Base-by-base conservation (phyloP, 2,113 vertebrate species). In the Formicarius rufipectus region DNA sequence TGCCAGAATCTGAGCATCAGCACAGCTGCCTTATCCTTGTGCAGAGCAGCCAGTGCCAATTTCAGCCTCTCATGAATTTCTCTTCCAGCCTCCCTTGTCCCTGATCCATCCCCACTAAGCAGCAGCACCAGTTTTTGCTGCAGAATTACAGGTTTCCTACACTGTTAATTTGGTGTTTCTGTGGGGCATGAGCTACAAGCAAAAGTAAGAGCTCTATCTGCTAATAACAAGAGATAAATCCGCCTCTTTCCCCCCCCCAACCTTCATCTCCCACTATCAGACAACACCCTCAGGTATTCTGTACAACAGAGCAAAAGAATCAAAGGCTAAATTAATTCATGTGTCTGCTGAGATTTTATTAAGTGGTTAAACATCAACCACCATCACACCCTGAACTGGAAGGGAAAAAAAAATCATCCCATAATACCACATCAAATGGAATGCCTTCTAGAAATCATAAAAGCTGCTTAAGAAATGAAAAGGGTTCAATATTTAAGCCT, bases 381-480 rank as follows among this genome's bases (percentile, higher is more conserved):
- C 82, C 83, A 94, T 91, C 89, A 91, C 68, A 79, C 49, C 82
- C 87, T 42, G 45, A 64, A 88, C 50, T 72, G 76, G 74, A 84
- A 94, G 25, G 68, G 40, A 52, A 59, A 89, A 92, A 93, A 79
- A 87, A n/a, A n/a, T n/a, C n/a, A n/a, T 69, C 82, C 90, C 28
- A 5, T 40, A 81, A 30, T 14, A 88, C 90, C 95, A 96, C 88
- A 96, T 94, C 96, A 96, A 94, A 95, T 50, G 37, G n/a, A 89
- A 92, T 55, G 59, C 64, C 93, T 90, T 60, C 76, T 82, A 92
- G 85, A 95, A 93, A 90, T 40, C 75, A 71, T 86, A 92, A 80
- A 63, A 66, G 68, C 85, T 53, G 69, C 69, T 82, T 81, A 74
- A 92, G 73, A 90, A 90, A 87, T 68, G 9, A 84, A 72, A 75